These are phyloP conservation scores for Anadara kagoshimensis DNA, from an alignment of 1,140 invertebrate genomes.

Conservation along the genomic window DNA sequence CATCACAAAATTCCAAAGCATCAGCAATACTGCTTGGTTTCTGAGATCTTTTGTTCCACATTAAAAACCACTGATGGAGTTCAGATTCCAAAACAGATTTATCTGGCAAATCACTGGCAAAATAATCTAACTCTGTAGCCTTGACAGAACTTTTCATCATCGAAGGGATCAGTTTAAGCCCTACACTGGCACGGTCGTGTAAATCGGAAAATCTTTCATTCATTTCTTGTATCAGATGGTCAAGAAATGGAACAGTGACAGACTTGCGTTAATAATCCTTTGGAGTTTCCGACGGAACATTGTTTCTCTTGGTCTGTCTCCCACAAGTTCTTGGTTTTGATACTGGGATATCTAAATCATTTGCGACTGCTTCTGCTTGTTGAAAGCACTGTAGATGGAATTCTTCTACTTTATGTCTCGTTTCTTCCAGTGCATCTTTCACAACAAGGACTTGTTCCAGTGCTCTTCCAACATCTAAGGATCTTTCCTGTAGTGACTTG, in stretches of 20 bases:
- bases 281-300: conserved; percentile 4
- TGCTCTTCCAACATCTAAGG: conserved; percentile 5
- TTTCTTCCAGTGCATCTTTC: neutral
- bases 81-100: too few relatives aligned
- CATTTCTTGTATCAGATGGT: conserved; percentile 17
- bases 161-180: conserved; percentile 12
- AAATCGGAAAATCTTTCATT: conserved; percentile 1
- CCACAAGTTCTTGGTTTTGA: conserved; percentile 14
- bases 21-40: neutral
- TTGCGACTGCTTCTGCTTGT: too few relatives aligned
- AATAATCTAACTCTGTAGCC: neutral
- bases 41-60: neutral
- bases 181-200: neutral
- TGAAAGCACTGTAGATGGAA: neutral
- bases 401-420: conserved; percentile 1
- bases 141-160: neutral
- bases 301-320: conserved; percentile 11
- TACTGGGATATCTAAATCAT: neutral
- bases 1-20: neutral
- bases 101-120: neutral
- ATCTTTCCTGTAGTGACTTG: conserved; percentile 14
- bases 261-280: conserved; percentile 13
- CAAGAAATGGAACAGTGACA: conserved; percentile 15
- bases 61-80: neutral
- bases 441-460: conserved; percentile 3